Evolutionary conservation across 2,797 vertebrate species (phyloP).

Genomic region (Alfaro cultratus): DNA sequence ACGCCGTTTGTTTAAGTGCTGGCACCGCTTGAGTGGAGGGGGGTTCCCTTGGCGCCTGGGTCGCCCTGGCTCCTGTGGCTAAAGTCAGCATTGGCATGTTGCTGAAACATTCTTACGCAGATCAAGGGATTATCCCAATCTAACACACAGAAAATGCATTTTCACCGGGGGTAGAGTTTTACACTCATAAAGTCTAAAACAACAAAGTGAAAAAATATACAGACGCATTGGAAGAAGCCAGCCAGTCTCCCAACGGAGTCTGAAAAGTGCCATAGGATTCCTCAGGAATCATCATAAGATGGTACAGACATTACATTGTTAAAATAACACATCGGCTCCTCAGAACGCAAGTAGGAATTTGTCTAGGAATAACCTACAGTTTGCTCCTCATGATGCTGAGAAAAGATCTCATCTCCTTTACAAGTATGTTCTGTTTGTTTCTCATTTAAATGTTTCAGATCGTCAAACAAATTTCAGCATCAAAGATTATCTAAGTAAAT

Average conservation of each 20-base stretch:
- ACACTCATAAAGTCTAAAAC: constrained; percentile 20
- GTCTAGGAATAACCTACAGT: not conserved
- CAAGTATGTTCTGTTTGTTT: not conserved
- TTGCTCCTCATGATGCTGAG: not conserved
- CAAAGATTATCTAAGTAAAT: not conserved
- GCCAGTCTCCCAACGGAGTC: constrained; percentile 29
- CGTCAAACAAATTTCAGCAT: not conserved
- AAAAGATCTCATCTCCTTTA: not conserved
- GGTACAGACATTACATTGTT: constrained; percentile 20
- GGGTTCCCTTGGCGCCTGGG: constrained; percentile 64
- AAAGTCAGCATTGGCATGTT: constrained; percentile 75
- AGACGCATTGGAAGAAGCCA: constrained; percentile 16
- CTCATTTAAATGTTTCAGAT: not conserved
- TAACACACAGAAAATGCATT: constrained; percentile 20
- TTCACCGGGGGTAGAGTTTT: constrained; percentile 17
- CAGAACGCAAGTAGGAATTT: constrained; percentile 11
- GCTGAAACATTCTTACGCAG: constrained; percentile 66
- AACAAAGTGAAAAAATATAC: not conserved
- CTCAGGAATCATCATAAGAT: constrained; percentile 45
- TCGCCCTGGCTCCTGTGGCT: constrained; percentile 62
- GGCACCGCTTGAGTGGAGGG: constrained; percentile 69
- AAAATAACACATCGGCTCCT: constrained; percentile 30
- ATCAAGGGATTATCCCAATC: constrained; percentile 64
- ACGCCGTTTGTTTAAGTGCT: constrained; percentile 79
- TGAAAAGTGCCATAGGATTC: constrained; percentile 49